Conservation (phyloP, 2,888 invertebrate species). For the Coleophora deauratella region DNA sequence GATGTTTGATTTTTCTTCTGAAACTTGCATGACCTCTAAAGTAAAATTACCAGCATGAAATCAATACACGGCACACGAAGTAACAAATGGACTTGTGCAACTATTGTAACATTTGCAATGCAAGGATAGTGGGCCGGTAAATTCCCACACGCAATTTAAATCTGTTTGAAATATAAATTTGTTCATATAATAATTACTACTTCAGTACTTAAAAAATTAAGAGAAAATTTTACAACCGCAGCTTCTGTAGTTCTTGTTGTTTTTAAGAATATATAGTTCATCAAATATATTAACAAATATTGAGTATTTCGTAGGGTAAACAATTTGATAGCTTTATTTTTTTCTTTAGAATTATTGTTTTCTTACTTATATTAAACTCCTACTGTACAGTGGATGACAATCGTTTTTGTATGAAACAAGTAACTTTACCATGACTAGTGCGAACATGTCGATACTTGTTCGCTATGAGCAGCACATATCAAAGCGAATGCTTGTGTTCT, state of each 20-base stretch:
- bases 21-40: constrained; percentile 12
- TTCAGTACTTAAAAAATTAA: no score
- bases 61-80: constrained; percentile 12
- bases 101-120: constrained; percentile 16
- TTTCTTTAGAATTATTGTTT: no score
- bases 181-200: no score
- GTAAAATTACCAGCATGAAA: constrained; percentile 21
- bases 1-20: no score
- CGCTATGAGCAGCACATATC: neutral
- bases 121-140: constrained; percentile 14
- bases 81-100: constrained; percentile 9
- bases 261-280: no score
- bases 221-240: no score
- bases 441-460: constrained; percentile 25
- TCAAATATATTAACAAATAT: no score
- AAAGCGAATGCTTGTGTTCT: neutral
- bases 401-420: neutral
- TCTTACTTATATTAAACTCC: no score
- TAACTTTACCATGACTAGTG: constrained; percentile 17
- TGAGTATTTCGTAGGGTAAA: no score
- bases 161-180: constrained; percentile 11
- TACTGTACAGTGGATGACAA: no score
- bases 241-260: no score
- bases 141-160: constrained; percentile 21
- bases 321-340: constrained; percentile 4